phyloP scores from a whole-genome alignment of 2,113 vertebrate species.

The Dissostichus mawsoni region DNA sequence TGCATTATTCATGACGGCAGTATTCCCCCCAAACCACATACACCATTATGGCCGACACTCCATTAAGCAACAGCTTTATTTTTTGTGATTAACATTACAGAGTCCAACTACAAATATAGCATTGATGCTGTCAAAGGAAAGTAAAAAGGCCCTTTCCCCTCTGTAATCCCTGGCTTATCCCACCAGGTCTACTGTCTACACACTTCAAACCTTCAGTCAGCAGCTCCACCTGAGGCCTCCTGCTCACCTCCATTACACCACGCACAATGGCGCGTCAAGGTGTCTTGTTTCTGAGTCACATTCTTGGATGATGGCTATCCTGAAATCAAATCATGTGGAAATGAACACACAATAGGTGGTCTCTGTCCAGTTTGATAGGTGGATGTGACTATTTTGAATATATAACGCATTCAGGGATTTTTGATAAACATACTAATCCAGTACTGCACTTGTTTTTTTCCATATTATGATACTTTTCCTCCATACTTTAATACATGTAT shows the following conservation, averaged over 20 bases:
- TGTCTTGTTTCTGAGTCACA: slow-evolving; percentile 57
- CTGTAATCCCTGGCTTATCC: slow-evolving; percentile 50
- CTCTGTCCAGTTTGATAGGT: slow-evolving; percentile 36
- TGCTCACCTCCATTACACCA: slow-evolving; percentile 16
- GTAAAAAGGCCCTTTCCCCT: slow-evolving; percentile 10
- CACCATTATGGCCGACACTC: neutral
- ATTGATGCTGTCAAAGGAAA: slow-evolving; percentile 41
- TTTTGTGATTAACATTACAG: neutral
- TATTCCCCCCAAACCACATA: neutral
- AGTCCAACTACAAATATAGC: slow-evolving; percentile 19
- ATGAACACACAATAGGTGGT: slow-evolving; percentile 42
- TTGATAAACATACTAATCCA: neutral
- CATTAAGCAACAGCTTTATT: neutral
- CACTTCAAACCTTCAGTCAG: slow-evolving; percentile 39
- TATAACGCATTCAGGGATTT: neutral
- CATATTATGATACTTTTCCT: neutral
- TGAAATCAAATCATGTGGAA: slow-evolving; percentile 54
- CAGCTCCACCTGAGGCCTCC: slow-evolving; percentile 36
- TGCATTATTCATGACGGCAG: neutral
- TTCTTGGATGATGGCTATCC: slow-evolving; percentile 43
- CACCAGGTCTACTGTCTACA: slow-evolving; percentile 36
- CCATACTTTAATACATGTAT: neutral
- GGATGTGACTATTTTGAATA: slow-evolving; percentile 15
- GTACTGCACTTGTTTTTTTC: neutral
- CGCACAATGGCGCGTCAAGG: slow-evolving; percentile 46